Evolutionary conservation across 2,888 invertebrate genomes (phyloP), one percentile per base, ranked within the genome.

Genomic region (Hypercompe scribonia): DNA sequence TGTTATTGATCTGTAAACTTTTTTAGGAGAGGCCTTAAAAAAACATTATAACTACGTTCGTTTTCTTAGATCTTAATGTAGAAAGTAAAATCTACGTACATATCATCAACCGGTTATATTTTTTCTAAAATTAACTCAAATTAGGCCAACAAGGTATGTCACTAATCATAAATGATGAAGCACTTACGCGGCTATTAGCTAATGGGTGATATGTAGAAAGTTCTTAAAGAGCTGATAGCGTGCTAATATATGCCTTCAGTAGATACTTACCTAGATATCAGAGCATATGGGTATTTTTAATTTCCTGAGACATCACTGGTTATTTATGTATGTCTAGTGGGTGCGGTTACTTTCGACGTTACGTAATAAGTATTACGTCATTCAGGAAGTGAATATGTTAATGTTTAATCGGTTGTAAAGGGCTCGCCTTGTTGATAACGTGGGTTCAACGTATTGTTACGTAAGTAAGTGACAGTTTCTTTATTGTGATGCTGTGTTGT

Each of bases 281-380:
- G 74, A 78, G 73, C 70, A 71, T 78, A 71, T 61, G 50, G 21
- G 54, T 46, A 68, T 39, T 78, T 78, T 81, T 83, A 86, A 84
- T 86, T 85, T 86, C 86, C 86, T 85, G 75, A 46, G 65, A 81
- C 68, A 50, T 71, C 71, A 72, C 63, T 46, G 72, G 70, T 68
- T 77, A 68, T 63, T 68, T 76, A 70, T 77, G 50, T 64, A 68
- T 78, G 42, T 65, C 31, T 67, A 71, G 79, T 77, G 77, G 87
- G 87, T 75, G 85, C 74, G 82, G 83, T 76, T 64, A 80, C 86
- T 88, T 88, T 89, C 87, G 72, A 85, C 78, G 78, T 89, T 87
- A 87, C 83, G 81, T 78, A 88, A 89, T 74, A 76, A 78, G 76
- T 68, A 75, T 88, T 85, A 84, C 88, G 81, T 83, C 80, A 87